phyloP scores from a whole-genome alignment of 2,888 invertebrate species.

The Thelaira solivaga region DNA sequence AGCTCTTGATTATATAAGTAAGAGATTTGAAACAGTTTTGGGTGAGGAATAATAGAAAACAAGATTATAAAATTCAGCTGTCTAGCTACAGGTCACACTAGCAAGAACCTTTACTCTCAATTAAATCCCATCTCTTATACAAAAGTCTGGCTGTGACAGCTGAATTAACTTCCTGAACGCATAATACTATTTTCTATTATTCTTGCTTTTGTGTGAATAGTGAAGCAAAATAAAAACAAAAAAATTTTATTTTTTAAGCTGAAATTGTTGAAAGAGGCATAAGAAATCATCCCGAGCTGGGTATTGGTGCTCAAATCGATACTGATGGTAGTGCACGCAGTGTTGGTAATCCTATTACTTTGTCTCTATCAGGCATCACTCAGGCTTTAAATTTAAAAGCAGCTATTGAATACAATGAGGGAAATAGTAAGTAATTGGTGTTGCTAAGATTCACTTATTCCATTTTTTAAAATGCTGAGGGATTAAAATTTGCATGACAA shows the following conservation, averaged over 20 bases:
- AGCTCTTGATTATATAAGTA: constrained; percentile 94
- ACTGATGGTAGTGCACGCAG: constrained; percentile 81
- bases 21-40: background rate
- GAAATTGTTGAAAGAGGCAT: constrained; percentile 98
- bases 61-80: too few species aligned
- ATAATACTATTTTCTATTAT: constrained; percentile 70
- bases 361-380: constrained; percentile 97
- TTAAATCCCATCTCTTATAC: too few species aligned
- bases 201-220: too few species aligned
- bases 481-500: background rate
- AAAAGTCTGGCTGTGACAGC: too few species aligned
- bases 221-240: too few species aligned
- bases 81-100: too few species aligned
- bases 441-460: background rate
- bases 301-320: constrained; percentile 98
- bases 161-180: background rate
- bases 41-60: too few species aligned
- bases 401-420: constrained; percentile 96
- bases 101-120: too few species aligned
- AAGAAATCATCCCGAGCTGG: constrained; percentile 96
- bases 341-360: constrained; percentile 83
- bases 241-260: too few species aligned
- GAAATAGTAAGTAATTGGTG: constrained; percentile 81
- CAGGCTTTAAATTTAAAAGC: constrained; percentile 99
- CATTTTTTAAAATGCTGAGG: background rate